Evolutionary conservation across 1,140 invertebrate species (phyloP).

Genomic region (Pararge aegeria): DNA sequence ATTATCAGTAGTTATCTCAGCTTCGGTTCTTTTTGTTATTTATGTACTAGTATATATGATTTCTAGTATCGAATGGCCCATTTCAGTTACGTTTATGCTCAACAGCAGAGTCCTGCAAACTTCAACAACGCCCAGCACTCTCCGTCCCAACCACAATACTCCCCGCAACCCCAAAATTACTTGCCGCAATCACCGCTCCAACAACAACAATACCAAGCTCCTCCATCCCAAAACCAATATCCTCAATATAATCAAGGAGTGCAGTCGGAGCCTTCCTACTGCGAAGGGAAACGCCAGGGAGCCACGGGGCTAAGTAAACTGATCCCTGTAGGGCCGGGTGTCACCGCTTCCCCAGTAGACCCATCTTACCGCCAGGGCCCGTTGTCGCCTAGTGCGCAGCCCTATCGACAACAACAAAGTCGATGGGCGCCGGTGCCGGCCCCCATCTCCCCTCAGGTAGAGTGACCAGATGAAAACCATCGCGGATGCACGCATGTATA

Average conservation of each 20-base stretch:
- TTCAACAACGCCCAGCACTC: constrained; percentile 77
- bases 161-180: constrained; percentile 55
- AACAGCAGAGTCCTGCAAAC: constrained; percentile 68
- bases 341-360: constrained; percentile 42
- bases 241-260: constrained; percentile 57
- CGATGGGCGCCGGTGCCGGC: constrained; percentile 72
- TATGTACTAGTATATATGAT: background rate
- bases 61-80: constrained; percentile 18
- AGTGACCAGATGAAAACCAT: constrained; percentile 6
- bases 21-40: background rate
- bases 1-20: background rate
- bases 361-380: constrained; percentile 62
- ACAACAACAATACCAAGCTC: constrained; percentile 49
- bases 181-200: constrained; percentile 59
- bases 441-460: constrained; percentile 71
- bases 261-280: constrained; percentile 62
- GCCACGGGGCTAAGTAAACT: constrained; percentile 65
- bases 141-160: constrained; percentile 61
- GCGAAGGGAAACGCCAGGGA: constrained; percentile 60
- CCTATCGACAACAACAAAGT: constrained; percentile 64
- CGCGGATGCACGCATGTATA: constrained; percentile 16
- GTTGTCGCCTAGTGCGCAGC: constrained; percentile 62
- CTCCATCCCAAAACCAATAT: constrained; percentile 51
- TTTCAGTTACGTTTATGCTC: constrained; percentile 39
- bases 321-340: constrained; percentile 63